Evolutionary conservation across 2,888 invertebrate species (phyloP), one percentile per base, ranked within the genome.

Genomic region (Volucella inanis): DNA sequence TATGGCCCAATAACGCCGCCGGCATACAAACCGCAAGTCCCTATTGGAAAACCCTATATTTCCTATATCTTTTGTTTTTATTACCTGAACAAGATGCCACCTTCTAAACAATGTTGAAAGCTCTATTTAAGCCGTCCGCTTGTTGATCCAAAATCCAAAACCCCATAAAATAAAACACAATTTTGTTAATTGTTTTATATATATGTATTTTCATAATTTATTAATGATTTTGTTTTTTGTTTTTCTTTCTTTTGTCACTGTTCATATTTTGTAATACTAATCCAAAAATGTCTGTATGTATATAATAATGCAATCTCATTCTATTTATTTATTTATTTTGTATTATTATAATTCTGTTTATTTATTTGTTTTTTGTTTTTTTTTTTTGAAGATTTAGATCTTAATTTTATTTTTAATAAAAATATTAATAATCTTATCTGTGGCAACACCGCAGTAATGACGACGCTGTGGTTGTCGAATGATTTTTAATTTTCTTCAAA

Each of bases 271-370:
- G 78, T 87, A 87, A 79, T 88, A 88, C 70, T 85, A 87, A 88
- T 88, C 90, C 89, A 88, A 88, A 31, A 31, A 31, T 75, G 65
- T 74, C 59, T 76, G 57, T 89, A 89, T 89, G 89, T 88, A 89
- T 88, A 88, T 88, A 87, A 87, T 89, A 87, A 87, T 89, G 87
- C 87, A 87, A 81, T 88, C 65, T 85, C 87, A 86, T 88, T 87
- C 88, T 83, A 88, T 87, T 80, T 80, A 87, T 74, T 85, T 31
- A 31, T 86, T 87, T 74, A 52, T 72, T 76, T 87, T 59, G 74
- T 78, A 72, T 80, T 54, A 14, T 49, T 49, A 45, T 45, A 45
- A 86, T 88, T 87, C 88, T 83, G 87, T 87, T 80, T 80, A 87
- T 74, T 85, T 31, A 31, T 86, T 87, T 74, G 47, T 72, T 70